These are phyloP conservation scores for Acipenser oxyrinchus DNA, from an alignment of 2,797 vertebrate species.

Conservation along the genomic window DNA sequence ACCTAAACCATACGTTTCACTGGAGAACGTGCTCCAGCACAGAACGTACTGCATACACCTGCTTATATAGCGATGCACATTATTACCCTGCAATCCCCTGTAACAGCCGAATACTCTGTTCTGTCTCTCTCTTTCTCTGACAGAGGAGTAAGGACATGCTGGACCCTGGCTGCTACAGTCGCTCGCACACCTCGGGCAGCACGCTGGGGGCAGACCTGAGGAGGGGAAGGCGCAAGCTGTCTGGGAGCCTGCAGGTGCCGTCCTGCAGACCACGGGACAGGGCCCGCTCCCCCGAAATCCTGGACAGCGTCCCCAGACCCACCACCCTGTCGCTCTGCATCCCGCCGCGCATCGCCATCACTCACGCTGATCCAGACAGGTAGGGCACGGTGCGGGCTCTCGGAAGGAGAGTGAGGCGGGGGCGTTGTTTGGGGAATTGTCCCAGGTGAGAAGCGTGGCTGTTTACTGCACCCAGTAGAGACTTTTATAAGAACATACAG, in stretches of 20 bases:
- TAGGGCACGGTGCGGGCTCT: slow-evolving; percentile 28
- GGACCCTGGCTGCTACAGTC: slow-evolving; percentile 58
- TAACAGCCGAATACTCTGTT: neutral
- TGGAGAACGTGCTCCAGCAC: too few relatives aligned
- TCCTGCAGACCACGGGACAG: slow-evolving; percentile 63
- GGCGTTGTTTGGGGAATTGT: neutral
- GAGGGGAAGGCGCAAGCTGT: slow-evolving; percentile 57
- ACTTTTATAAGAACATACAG: too few relatives aligned
- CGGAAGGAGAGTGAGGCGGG: neutral
- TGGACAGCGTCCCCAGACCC: slow-evolving; percentile 50
- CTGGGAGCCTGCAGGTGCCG: slow-evolving; percentile 51
- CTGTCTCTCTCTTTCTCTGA: neutral
- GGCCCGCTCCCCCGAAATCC: slow-evolving; percentile 57
- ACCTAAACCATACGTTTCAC: too few relatives aligned
- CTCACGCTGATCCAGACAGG: slow-evolving; percentile 54
- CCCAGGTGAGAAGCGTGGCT: neutral
- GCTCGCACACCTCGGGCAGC: slow-evolving; percentile 61
- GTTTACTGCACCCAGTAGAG: too few relatives aligned
- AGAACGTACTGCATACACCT: too few relatives aligned
- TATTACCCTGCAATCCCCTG: neutral
- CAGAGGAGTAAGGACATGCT: slow-evolving; percentile 46
- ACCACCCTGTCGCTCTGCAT: slow-evolving; percentile 68
- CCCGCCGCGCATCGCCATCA: slow-evolving; percentile 73
- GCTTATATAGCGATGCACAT: too few relatives aligned
- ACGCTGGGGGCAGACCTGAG: slow-evolving; percentile 66